Evolutionary conservation across 2,113 vertebrate species (phyloP), one percentile per base, ranked within the genome.

Genomic region (Prochilodus magdalenae): DNA sequence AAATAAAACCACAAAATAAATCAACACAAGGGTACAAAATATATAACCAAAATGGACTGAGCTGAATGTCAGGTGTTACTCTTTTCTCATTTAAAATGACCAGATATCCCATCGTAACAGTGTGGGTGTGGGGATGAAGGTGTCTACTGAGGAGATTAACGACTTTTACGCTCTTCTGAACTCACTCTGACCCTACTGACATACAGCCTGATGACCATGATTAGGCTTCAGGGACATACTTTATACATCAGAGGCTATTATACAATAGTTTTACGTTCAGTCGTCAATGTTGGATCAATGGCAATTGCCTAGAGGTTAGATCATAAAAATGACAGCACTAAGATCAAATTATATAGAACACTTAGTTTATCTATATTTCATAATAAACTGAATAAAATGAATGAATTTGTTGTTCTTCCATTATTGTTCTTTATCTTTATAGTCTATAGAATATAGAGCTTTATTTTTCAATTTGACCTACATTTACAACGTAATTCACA

Each of bases 101-200:
- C 3, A 57, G 22, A 67, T 40, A 33, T 49, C 47, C 4, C 5
- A 29, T 59, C 51, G 33, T 80, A 30, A 44, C 24, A 53, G 44
- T 14, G 44, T 66, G 20, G 30, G 40, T 78, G 53, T 70, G 40
- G 53, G 62, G 62, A 40, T 73, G 49, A 36, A 18, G 66, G 33
- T 33, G 26, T 83, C 74, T 78, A 62, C 29, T 27, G 63, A 60
- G 33, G 14, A 79, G 57, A 78, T 77, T 57, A 71, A 87, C 84
- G 72, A 73, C 66, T 72, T 76, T 67, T 75, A 69, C n/a, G 51
- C 60, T 47, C 36, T 49, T 40, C 44, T 84, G 79, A 86, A 79
- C 83, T 82, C 67, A 71, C 18, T 26, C 27, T 84, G 82, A 84
- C 79, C 82, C 67, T 22, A 72, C 13, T 74, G 55, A 80, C 77